Conservation (phyloP, 2,113 vertebrate genomes). For the Actenoides hombroni region DNA sequence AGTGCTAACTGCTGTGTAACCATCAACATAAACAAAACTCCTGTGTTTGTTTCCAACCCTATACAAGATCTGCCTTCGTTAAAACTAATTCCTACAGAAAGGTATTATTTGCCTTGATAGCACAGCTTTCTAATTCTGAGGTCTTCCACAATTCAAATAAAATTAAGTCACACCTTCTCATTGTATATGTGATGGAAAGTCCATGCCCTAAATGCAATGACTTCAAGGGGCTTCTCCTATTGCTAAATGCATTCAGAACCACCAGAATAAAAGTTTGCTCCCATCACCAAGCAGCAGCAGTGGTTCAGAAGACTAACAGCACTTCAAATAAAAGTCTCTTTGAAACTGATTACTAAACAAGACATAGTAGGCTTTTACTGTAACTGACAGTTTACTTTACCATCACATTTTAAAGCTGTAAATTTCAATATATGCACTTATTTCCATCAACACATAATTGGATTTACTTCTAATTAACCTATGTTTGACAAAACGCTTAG, state of each 20-base stretch:
- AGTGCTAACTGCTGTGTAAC: conserved; percentile 22
- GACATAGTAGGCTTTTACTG: conserved; percentile 5
- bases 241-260: neutral
- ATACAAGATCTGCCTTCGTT: neutral
- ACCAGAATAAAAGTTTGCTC: neutral
- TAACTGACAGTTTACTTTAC: conserved; percentile 38
- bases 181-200: conserved; percentile 2
- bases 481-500: conserved; percentile 62
- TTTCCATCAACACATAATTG: conserved; percentile 50
- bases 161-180: neutral
- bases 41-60: conserved; percentile 30
- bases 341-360: conserved; percentile 29
- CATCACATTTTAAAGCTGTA: conserved; percentile 55
- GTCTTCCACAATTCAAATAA: neutral
- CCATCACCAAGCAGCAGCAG: neutral
- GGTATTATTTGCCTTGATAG: neutral
- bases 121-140: neutral
- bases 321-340: conserved; percentile 8
- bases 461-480: conserved; percentile 66
- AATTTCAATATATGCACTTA: conserved; percentile 38
- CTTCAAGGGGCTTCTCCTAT: neutral
- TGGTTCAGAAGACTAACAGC: neutral
- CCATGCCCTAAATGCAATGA: neutral
- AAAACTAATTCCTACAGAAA: neutral
- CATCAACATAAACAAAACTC: conserved; percentile 22